Conservation (phyloP, 1,140 invertebrate genomes). For the Drosophila teissieri region DNA sequence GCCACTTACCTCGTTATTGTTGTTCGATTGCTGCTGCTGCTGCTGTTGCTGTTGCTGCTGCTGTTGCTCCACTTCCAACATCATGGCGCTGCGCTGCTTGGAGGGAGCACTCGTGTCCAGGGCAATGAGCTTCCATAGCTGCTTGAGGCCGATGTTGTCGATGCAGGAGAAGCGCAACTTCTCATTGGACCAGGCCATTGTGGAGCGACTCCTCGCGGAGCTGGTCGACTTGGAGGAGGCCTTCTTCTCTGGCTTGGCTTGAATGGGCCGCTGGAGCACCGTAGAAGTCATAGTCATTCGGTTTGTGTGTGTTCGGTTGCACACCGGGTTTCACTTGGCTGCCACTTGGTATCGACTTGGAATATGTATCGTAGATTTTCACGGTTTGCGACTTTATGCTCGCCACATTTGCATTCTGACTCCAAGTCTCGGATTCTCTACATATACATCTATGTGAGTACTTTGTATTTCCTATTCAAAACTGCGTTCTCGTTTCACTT, state of each 20-base stretch:
- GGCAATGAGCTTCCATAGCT: slow-evolving; percentile 82
- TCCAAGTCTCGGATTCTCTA: slow-evolving; percentile 16
- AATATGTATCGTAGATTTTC: slow-evolving; percentile 17
- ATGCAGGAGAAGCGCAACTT: slow-evolving; percentile 83
- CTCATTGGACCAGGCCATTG: slow-evolving; percentile 83
- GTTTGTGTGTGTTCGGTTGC: neutral
- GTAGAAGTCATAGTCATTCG: slow-evolving; percentile 84
- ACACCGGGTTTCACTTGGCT: slow-evolving; percentile 23
- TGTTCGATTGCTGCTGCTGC: slow-evolving; percentile 52
- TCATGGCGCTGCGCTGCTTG: slow-evolving; percentile 38
- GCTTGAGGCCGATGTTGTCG: slow-evolving; percentile 81
- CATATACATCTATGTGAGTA: neutral
- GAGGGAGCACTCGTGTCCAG: slow-evolving; percentile 67
- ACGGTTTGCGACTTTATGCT: slow-evolving; percentile 39
- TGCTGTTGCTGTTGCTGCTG: slow-evolving; percentile 53
- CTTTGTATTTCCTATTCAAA: slow-evolving; percentile 49
- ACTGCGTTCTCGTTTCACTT: slow-evolving; percentile 52
- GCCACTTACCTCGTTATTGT: slow-evolving; percentile 71
- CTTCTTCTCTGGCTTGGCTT: slow-evolving; percentile 47
- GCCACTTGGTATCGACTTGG: slow-evolving; percentile 14
- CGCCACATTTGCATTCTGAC: slow-evolving; percentile 67
- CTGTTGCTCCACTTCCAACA: slow-evolving; percentile 50
- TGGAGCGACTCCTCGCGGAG: slow-evolving; percentile 33
- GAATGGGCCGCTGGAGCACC: slow-evolving; percentile 73
- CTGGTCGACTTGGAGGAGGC: slow-evolving; percentile 19